A percentile compares a stretch with the other conserved stretches of the same genome.
Conservation (phyloP, 2,113 vertebrate species). For the Rhinogobius similis region DNA sequence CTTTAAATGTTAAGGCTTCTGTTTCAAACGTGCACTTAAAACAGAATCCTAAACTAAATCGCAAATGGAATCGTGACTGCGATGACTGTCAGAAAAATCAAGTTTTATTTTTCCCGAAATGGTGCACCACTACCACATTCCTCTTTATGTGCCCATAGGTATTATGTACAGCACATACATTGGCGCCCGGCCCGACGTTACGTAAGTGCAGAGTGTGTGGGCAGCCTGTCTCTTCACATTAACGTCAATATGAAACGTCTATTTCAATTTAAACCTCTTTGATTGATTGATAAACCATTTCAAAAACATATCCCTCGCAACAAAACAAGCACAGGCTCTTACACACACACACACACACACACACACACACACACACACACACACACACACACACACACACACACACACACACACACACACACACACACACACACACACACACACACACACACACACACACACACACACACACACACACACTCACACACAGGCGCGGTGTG, state of each 20-base stretch:
- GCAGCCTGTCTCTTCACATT: conserved; percentile 1
- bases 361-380: conserved; percentile 8
- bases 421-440: not conserved
- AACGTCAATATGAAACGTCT: not conserved
- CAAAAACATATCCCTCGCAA: not conserved
- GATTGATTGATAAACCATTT: conserved; percentile 5
- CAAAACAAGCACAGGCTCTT: conserved; percentile 11
- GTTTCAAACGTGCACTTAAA: no score
- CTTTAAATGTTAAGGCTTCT: no score
- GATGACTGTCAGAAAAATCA: no score
- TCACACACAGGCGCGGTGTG: conserved; percentile 11
- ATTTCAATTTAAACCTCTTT: not conserved
- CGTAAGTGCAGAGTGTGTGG: not conserved
- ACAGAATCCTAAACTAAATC: no score
- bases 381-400: conserved; percentile 1
- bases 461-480: not conserved
- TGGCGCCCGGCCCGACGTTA: not conserved
- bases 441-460: not conserved
- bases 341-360: not conserved
- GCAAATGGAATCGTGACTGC: no score
- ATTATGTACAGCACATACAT: not conserved
- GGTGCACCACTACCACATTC: no score
- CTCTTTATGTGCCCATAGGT: not conserved
- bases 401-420: conserved; percentile 12
- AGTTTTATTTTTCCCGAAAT: no score